These are phyloP conservation scores for Scopus umbretta DNA, from an alignment of 2,113 vertebrate genomes.

Conservation along the genomic window DNA sequence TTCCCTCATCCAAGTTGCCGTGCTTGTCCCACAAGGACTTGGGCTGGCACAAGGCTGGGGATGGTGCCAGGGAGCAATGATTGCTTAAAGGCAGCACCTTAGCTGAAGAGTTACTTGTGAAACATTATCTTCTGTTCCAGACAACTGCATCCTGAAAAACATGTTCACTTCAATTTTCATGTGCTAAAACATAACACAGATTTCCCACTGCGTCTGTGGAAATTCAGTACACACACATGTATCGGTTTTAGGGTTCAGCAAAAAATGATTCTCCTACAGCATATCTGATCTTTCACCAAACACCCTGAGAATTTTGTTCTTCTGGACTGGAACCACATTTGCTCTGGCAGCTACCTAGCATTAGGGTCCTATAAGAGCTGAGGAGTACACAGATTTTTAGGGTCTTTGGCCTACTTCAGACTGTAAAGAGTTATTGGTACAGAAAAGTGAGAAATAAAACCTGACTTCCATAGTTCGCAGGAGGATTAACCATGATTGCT, in stretches of 20 bases:
- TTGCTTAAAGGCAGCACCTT: not conserved
- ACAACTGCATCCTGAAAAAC: not conserved
- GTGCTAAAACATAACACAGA: not conserved
- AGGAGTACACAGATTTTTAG: conserved; percentile 10
- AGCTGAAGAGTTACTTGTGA: not conserved
- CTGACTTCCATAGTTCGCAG: conserved; percentile 61
- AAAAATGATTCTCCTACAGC: not conserved
- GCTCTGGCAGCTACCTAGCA: not conserved
- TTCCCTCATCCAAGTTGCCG: not conserved
- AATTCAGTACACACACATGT: not conserved
- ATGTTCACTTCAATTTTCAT: not conserved
- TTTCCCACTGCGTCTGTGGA: not conserved
- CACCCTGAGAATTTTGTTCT: conserved; percentile 8
- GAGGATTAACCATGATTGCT: conserved; percentile 62
- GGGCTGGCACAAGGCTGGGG: not conserved
- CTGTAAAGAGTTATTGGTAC: conserved; percentile 52
- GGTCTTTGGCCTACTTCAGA: conserved; percentile 34
- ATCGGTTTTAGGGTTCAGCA: not conserved
- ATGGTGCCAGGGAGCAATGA: not conserved
- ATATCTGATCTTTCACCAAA: not conserved
- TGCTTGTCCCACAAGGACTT: not conserved
- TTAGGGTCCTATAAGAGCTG: conserved; percentile 7
- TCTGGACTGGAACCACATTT: conserved; percentile 12
- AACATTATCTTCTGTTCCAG: not conserved
- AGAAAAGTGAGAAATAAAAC: conserved; percentile 56